Evolutionary conservation across 2,113 vertebrate species (phyloP).

Genomic region (Cryptomyrus ogoouensis): DNA sequence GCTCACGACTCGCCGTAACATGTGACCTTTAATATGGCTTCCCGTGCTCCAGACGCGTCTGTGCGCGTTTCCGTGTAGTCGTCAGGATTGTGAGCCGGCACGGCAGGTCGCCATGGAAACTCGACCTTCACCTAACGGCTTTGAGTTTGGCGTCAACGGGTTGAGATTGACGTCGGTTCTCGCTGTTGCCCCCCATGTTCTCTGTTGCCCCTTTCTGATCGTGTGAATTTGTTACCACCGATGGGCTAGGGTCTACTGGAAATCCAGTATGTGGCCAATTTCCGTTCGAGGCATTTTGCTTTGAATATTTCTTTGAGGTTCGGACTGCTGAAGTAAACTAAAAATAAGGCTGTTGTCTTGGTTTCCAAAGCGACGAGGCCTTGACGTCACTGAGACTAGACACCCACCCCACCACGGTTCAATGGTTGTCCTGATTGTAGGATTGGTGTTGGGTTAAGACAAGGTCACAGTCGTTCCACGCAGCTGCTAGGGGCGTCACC

Average conservation of each 20-base stretch:
- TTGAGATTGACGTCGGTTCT: not conserved
- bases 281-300: not conserved
- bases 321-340: slow-evolving; percentile 23
- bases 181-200: not conserved
- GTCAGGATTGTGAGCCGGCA: not conserved
- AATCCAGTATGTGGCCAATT: not conserved
- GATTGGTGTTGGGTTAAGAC: not conserved
- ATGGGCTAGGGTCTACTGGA: not conserved
- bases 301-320: slow-evolving; percentile 18
- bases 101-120: not conserved
- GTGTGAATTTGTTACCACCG: not conserved
- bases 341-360: slow-evolving; percentile 33
- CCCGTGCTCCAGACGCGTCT: not conserved
- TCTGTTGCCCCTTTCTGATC: not conserved
- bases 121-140: not conserved
- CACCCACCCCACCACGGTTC: not conserved
- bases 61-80: not conserved
- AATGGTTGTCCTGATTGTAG: not conserved
- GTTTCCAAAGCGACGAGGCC: slow-evolving; percentile 40
- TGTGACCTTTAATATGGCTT: not conserved
- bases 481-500: not conserved
- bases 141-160: not conserved
- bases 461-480: not conserved
- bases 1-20: not conserved
- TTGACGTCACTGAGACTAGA: slow-evolving; percentile 3